Percentiles rank a stretch among this genome's conserved stretches.
These are phyloP conservation scores for Amphipyra tragopoginis DNA, from an alignment of 2,888 invertebrate genomes.

Conservation along the genomic window DNA sequence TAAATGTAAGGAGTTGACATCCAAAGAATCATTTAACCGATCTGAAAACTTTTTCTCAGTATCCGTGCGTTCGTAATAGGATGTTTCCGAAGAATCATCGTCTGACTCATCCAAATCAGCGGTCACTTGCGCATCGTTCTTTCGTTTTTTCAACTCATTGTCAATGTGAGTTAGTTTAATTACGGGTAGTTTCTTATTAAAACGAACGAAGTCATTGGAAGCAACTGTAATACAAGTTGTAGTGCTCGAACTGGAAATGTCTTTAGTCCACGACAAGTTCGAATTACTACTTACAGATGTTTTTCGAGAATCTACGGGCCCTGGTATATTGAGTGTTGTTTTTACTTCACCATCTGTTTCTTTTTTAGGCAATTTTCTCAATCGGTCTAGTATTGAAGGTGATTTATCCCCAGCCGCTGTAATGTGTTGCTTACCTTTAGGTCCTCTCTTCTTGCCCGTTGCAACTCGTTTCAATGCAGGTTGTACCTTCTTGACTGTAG, in stretches of 20 bases:
- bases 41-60: slow-evolving; percentile 24
- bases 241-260: slow-evolving; percentile 77
- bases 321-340: slow-evolving; percentile 4
- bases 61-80: slow-evolving; percentile 31
- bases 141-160: slow-evolving; percentile 30
- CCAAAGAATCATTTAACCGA: slow-evolving; percentile 27
- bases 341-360: not conserved
- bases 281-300: slow-evolving; percentile 67
- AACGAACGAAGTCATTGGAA: slow-evolving; percentile 71
- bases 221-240: slow-evolving; percentile 71
- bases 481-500: not conserved
- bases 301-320: slow-evolving; percentile 57
- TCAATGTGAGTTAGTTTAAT: slow-evolving; percentile 68
- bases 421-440: slow-evolving; percentile 45
- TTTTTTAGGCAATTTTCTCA: slow-evolving; percentile 7
- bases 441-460: slow-evolving; percentile 10
- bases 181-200: slow-evolving; percentile 77
- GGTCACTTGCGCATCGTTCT: slow-evolving; percentile 7
- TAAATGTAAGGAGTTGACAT: slow-evolving; percentile 54
- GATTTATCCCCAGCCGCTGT: not conserved
- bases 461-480: not conserved
- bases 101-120: not conserved
- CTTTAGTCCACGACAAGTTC: slow-evolving; percentile 78
- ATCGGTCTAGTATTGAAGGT: slow-evolving; percentile 16
- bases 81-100: slow-evolving; percentile 35